Conservation (phyloP, 2,113 vertebrate genomes). For the Charina bottae region DNA sequence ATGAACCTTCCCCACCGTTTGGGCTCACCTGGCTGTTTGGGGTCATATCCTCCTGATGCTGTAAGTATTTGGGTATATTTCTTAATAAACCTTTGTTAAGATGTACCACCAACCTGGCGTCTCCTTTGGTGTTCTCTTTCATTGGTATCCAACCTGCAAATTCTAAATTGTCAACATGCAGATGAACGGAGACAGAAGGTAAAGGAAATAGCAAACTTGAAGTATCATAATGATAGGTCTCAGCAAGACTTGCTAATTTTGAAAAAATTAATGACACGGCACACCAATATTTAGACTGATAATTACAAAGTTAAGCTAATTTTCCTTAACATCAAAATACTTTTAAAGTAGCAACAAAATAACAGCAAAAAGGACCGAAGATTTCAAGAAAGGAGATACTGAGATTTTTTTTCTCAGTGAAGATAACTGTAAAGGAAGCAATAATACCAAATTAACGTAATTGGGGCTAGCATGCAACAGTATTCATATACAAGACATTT, state of each 20-base stretch:
- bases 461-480: constrained; percentile 3
- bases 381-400: neutral
- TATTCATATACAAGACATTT: constrained; percentile 44
- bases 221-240: neutral
- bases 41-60: too few species aligned
- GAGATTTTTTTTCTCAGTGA: neutral
- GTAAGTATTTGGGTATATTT: too few species aligned
- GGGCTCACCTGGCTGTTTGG: too few species aligned
- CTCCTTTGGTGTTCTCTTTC: too few species aligned
- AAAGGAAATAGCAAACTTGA: neutral
- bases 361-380: neutral
- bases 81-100: too few species aligned
- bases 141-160: too few species aligned
- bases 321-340: constrained; percentile 3
- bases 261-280: neutral
- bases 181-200: too few species aligned
- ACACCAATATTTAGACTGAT: neutral
- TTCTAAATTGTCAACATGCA: too few species aligned
- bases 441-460: constrained; percentile 18
- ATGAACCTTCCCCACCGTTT: too few species aligned
- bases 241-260: neutral
- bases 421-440: constrained; percentile 51
- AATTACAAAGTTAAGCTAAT: neutral
- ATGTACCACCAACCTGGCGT: too few species aligned
- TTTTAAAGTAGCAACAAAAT: neutral